These are phyloP conservation scores for Apodemus sylvaticus DNA, from an alignment of 2,113 vertebrate genomes.

Conservation along the genomic window DNA sequence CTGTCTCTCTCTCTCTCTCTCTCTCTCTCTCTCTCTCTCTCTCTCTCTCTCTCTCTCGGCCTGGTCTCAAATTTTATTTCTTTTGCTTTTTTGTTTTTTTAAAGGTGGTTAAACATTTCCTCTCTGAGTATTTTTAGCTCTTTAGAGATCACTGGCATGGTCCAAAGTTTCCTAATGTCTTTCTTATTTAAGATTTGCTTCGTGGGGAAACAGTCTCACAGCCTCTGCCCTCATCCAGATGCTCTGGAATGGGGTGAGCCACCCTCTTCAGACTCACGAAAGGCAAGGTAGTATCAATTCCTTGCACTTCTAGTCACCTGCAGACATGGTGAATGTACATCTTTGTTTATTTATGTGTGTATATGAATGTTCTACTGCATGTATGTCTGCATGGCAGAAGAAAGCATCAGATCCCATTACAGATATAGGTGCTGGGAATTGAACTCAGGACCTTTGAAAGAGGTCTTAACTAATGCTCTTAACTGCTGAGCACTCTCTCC, in stretches of 20 bases:
- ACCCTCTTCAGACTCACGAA: slow-evolving; percentile 16
- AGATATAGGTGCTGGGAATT: too few relatives aligned
- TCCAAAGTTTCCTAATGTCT: slow-evolving; percentile 25
- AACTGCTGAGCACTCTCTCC: too few relatives aligned
- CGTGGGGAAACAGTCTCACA: slow-evolving; percentile 15
- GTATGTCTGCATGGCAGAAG: too few relatives aligned
- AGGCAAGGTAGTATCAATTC: neutral
- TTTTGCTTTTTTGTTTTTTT: slow-evolving; percentile 38
- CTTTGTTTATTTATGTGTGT: too few relatives aligned
- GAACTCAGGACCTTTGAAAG: too few relatives aligned
- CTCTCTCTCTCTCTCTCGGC: neutral
- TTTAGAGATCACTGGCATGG: neutral
- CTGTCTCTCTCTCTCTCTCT: slow-evolving; percentile 31
- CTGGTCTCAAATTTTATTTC: slow-evolving; percentile 40
- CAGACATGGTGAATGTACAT: neutral
- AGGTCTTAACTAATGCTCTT: too few relatives aligned
- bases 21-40: slow-evolving; percentile 32
- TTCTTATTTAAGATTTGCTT: slow-evolving; percentile 61
- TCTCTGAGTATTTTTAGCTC: slow-evolving; percentile 48
- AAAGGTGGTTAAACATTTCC: slow-evolving; percentile 14
- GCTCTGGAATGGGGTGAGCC: neutral
- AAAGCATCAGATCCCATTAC: too few relatives aligned
- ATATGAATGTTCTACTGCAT: too few relatives aligned
- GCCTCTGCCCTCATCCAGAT: neutral
- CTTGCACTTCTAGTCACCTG: neutral